Base-by-base conservation (phyloP, 1,140 invertebrate species). In the Zelostemma sp. region DNA sequence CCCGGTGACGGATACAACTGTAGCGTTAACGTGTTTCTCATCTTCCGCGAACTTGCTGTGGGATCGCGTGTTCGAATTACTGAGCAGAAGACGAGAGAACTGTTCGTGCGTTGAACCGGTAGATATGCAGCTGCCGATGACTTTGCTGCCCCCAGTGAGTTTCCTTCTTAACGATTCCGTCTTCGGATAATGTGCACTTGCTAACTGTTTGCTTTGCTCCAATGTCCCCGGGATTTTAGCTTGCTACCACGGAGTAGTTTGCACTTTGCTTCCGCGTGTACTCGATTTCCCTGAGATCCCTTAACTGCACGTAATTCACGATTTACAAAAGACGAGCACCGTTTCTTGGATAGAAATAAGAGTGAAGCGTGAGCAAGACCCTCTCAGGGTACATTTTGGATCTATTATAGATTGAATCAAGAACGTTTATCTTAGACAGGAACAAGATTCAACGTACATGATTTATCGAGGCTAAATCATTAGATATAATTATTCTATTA, bases 71-170 rank as follows among this genome's bases (percentile, higher is more conserved):
- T 19, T 21, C 43, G 25, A 46, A 55, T 46, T 40, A 18, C n/a
- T 15, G 56, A 58, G 51, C 33, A 47, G 41, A n/a, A 55, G 18
- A 58, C 25, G 35, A 43, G 55, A 43, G 55, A 62, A 28, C 47
- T 54, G 51, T 59, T 73, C 67, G 74, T 56, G 72, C 35, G 53
- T 72, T 61, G 69, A 75, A 48, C 48, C 57, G 47, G 43, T 65
- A 73, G 74, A 79, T 71, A 82, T 81, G 80, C 72, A 46, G 51
- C 61, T 78, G 54, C 53, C 75, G 50, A 82, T 80, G 79, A 70
- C 49, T 46, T 58, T 79, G 51, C 53, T 77, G 55, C 70, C 65
- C 65, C 56, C 68, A 46, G 72, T 74, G 61, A 74, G 72, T 74
- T 74, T 59, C 49, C 49, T 28, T n/a, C 25, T 46, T 17, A 19